These are phyloP conservation scores for Cassiopea andromeda DNA, from an alignment of 30 jellyfish, hydroid and myxozoan genomes.

Conservation along the genomic window DNA sequence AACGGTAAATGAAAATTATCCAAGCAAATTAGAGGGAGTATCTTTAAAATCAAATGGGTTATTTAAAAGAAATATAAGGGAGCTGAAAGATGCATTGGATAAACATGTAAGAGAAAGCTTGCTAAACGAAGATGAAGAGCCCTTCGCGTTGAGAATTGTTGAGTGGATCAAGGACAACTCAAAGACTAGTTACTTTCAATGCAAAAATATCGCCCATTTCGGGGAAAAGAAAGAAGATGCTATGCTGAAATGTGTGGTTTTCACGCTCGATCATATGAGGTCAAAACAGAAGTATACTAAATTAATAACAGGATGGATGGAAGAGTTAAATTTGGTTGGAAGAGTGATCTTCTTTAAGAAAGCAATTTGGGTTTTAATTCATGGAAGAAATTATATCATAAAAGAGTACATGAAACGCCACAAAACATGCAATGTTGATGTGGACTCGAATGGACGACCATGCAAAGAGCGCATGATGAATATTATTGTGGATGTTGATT, in stretches of 20 bases:
- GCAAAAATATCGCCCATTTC: neutral
- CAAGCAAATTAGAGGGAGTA: conserved; percentile 15
- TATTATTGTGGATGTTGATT: conserved; percentile 12
- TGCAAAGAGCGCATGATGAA: conserved; percentile 84
- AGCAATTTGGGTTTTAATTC: conserved; percentile 38
- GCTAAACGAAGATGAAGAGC: conserved; percentile 16
- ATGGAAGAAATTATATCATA: conserved; percentile 22
- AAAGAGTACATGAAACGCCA: conserved; percentile 64
- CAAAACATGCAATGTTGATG: conserved; percentile 74
- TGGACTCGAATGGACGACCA: conserved; percentile 83
- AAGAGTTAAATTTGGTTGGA: conserved; percentile 18
- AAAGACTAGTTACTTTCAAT: neutral
- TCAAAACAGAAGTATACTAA: conserved; percentile 50
- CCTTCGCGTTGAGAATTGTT: conserved; percentile 25
- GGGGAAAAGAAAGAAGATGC: neutral
- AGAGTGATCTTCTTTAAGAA: conserved; percentile 29
- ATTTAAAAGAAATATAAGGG: neutral
- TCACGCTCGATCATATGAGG: conserved; percentile 81
- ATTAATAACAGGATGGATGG: conserved; percentile 27
- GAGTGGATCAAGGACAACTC: conserved; percentile 31
- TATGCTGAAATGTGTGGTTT: neutral
- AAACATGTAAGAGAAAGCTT: neutral
- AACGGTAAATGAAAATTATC: conserved; percentile 17
- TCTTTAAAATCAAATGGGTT: conserved; percentile 18
- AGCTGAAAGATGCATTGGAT: conserved; percentile 11